Conservation (phyloP, 64 coral and sea anemone species). For the Platygyra sinensis region DNA sequence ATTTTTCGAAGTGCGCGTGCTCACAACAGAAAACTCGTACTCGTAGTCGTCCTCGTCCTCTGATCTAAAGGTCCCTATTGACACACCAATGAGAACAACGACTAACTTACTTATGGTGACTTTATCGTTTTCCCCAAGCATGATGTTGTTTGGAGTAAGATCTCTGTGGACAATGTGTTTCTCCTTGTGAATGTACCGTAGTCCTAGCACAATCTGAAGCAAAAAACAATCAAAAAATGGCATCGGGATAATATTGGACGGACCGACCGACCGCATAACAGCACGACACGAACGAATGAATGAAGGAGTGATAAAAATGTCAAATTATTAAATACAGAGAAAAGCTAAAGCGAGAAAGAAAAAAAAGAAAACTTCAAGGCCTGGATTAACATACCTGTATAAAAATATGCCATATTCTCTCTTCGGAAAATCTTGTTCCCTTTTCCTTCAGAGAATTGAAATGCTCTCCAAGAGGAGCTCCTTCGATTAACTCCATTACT, state of each 20-base stretch:
- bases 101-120: slow-evolving; percentile 95
- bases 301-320: too few relatives aligned
- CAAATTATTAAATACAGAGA: too few relatives aligned
- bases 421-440: slow-evolving; percentile 81
- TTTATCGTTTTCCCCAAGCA: slow-evolving; percentile 98
- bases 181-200: slow-evolving; percentile 98
- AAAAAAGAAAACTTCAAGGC: background rate
- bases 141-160: slow-evolving; percentile 98
- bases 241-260: too few relatives aligned
- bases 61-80: too few relatives aligned
- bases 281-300: too few relatives aligned
- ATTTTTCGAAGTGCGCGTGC: too few relatives aligned
- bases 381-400: slow-evolving; percentile 70
- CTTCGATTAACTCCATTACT: slow-evolving; percentile 97
- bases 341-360: background rate
- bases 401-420: slow-evolving; percentile 95
- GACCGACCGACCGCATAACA: too few relatives aligned
- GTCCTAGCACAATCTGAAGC: slow-evolving; percentile 81
- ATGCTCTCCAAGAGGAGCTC: slow-evolving; percentile 94
- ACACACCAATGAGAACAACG: too few relatives aligned
- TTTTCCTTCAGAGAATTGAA: slow-evolving; percentile 99
- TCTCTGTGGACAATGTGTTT: slow-evolving; percentile 97
- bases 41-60: too few relatives aligned
- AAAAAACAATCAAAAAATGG: background rate
- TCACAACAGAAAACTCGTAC: too few relatives aligned